Evolutionary conservation across 1,140 invertebrate genomes (phyloP), one percentile per base, ranked within the genome.

Genomic region (Papilio xuthus): DNA sequence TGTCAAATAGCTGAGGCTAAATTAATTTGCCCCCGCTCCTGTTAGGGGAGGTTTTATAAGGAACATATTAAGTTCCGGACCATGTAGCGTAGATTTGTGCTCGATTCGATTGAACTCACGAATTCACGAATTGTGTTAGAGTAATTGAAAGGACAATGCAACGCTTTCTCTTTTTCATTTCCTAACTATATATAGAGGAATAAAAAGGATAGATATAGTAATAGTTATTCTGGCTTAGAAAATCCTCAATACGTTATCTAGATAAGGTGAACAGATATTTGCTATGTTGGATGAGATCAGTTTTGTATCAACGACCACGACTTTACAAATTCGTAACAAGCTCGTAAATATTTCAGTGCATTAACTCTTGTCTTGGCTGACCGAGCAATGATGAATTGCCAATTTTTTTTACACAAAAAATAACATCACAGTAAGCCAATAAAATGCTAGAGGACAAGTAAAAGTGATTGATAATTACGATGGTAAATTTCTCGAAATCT

Each of bases 1-100:
- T 85, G 81, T 76, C 81, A 85, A 86, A 82, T 82, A 84, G 82
- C 50, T 50, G 70, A 78, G 78, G 70, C 76, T 76, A 83, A 83
- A 84, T 86, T 84, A 84, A 84, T 82, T 83, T 81, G 78, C 50
- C 73, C 60, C 60, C 60, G 63, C 72, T 79, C 82, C 80, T 81
- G 82, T 82, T 78, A 80, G 74, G 71, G 71, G 71, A 82, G 81
- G 79, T 82, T 79, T 81, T 78, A 75, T 75, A 79, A 79, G 79
- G 78, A 79, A 80, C 76, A 63, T 78, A 60, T 73, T 73, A 73
- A 73, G 41, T 47, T 73, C 42, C 20, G 71, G 71, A 47, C n/a
- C 13, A 67, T 67, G 60, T 67, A 67, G 32, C 26, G 60, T 73
- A 8, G 41, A 70, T 42, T 70, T 47, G 41, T 23, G 71, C 37